Base-by-base conservation (phyloP, 2,797 vertebrate genomes). In the Psittacula derbiana region DNA sequence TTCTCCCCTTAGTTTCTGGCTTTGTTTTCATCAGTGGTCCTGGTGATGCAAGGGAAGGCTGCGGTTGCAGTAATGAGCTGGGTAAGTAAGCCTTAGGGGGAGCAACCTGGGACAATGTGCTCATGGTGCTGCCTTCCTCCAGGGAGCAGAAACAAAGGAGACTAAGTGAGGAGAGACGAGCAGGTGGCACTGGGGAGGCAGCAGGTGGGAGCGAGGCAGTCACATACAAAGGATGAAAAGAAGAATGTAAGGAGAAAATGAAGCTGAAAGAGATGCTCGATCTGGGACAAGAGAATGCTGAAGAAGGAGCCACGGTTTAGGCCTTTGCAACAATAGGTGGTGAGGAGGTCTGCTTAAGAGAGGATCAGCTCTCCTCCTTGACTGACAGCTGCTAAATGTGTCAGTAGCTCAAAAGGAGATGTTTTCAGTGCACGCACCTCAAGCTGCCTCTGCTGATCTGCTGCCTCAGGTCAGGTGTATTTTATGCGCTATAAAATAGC, bases 361-460 rank as follows among this genome's bases (percentile, higher is more conserved):
- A 73, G 70, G 88, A 88, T 62, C 90, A 66, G 88, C 80, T 95
- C 73, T 57, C 69, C 86, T 92, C 89, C 61, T 73, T 94, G 90
- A 93, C 90, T 91, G 93, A 88, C 92, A 96, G 92, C 90, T 94
- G 86, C 93, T 93, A 31, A 88, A 53, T 11, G 88, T 81, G 90
- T 81, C 93, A 73, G 88, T 1, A 58, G 70, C 94, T 94, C 80
- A 46, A 91, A 88, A 92, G 88, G 88, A 93, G 86, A 81, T 78
- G 83, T 88, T 86, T 78, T 40, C 93, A 66, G 86, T 70, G 88
- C 27, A 0, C 4, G 75, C 83, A 86, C 70, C 88, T 94, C 76
- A 10, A 83, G 80, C 94, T 91, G 95, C 95, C 94, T 57, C 88
- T 57, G 84, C 94, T 83, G 86, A 87, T 64, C 92, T 0, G 7